Percentiles rank a stretch among this genome's conserved stretches.
These are phyloP conservation scores for Bellardia pandia DNA, from an alignment of 2,888 invertebrate species.

Conservation along the genomic window DNA sequence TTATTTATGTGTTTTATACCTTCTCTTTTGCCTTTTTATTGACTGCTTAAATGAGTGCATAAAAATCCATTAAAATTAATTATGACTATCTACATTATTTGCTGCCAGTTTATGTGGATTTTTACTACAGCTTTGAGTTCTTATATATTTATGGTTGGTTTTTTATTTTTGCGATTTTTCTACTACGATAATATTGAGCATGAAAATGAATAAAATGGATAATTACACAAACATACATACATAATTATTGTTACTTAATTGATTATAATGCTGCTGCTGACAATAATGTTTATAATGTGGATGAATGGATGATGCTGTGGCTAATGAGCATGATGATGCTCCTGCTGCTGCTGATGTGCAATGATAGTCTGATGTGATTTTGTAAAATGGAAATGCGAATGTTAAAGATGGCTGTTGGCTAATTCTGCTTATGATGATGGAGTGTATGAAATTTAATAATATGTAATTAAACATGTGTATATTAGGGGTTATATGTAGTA, in stretches of 20 bases:
- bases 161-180: constrained; percentile 7
- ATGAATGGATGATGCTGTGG: not conserved
- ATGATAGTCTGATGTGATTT: constrained; percentile 17
- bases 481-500: too few relatives aligned
- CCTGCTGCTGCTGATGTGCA: not conserved
- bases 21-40: not conserved
- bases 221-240: constrained; percentile 24
- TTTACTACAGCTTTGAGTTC: constrained; percentile 8
- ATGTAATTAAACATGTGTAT: too few relatives aligned
- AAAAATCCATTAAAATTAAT: constrained; percentile 46
- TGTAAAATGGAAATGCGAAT: not conserved
- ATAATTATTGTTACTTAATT: constrained; percentile 26
- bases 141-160: not conserved
- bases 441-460: constrained; percentile 4
- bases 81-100: constrained; percentile 10
- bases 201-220: constrained; percentile 28
- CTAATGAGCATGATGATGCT: not conserved
- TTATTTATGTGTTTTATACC: not conserved
- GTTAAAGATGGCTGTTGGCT: constrained; percentile 23
- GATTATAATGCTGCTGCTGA: not conserved
- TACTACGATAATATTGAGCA: not conserved
- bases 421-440: constrained; percentile 22
- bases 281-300: not conserved
- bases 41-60: constrained; percentile 22
- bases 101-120: constrained; percentile 5